Conservation (phyloP, 2,888 invertebrate genomes). For the Drosophila nigricruria region DNA sequence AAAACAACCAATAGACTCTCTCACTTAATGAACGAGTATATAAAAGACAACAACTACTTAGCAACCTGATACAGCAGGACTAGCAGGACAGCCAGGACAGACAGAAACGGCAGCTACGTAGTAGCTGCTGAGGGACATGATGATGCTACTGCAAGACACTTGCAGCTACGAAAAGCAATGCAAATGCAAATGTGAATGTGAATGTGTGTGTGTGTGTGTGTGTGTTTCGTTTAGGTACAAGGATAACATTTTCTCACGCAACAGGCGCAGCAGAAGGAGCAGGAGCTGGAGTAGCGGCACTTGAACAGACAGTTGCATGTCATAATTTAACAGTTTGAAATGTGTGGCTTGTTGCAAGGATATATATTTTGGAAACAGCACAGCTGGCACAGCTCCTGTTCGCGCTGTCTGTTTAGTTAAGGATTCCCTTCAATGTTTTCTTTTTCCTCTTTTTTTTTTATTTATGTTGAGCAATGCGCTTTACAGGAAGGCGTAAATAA, state of each 20-base stretch:
- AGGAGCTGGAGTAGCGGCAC: slow-evolving; percentile 35
- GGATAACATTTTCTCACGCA: slow-evolving; percentile 78
- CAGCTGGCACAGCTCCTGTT: slow-evolving; percentile 51
- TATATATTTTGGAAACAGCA: slow-evolving; percentile 32
- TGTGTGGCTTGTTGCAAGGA: slow-evolving; percentile 64
- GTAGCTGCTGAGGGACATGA: slow-evolving; percentile 42
- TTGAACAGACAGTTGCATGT: slow-evolving; percentile 78
- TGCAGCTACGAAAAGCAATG: slow-evolving; percentile 16
- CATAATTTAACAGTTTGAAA: slow-evolving; percentile 76
- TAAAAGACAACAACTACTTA: slow-evolving; percentile 46
- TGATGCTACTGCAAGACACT: slow-evolving; percentile 57
- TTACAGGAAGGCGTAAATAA: slow-evolving; percentile 46
- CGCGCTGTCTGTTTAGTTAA: slow-evolving; percentile 65
- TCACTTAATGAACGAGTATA: background rate
- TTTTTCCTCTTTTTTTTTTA: background rate
- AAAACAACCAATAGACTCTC: background rate
- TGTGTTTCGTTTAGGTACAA: slow-evolving; percentile 24
- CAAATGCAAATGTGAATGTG: slow-evolving; percentile 55
- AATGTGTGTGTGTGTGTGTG: background rate
- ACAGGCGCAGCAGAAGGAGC: slow-evolving; percentile 9
- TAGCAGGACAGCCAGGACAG: slow-evolving; percentile 12
- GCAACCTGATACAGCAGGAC: slow-evolving; percentile 60
- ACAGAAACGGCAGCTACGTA: slow-evolving; percentile 35
- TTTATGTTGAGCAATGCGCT: slow-evolving; percentile 22
- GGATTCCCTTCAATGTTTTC: slow-evolving; percentile 39